Evolutionary conservation across 2,888 invertebrate species (phyloP), one percentile per base, ranked within the genome.

Genomic region (Ophonus ardosiacus): DNA sequence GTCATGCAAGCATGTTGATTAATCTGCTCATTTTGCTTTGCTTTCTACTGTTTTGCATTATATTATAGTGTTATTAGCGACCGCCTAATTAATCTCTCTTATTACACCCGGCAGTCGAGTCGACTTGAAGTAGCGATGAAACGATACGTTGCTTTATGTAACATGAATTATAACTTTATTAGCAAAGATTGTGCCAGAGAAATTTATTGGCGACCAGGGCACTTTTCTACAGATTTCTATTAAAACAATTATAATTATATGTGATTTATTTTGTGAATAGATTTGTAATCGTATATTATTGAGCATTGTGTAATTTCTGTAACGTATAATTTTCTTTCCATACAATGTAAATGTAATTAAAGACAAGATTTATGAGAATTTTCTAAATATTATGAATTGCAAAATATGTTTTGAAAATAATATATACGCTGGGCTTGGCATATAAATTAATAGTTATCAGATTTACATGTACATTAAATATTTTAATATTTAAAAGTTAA

Each of bases 1-100:
- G 71, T 74, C 71, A 43, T 38, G 38, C 68, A 31, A 68, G 68
- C 40, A 15, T 43, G 71, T 74, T 40, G 71, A 74, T 74, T 74
- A 74, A 74, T 74, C 51, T 18, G 43, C 43, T 74, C 71, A 74
- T 43, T 68, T 74, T 74, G 71, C 71, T 74, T 43, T 18, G 71
- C 71, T 74, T 74, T 74, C 71, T 17, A 17, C 8, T 21, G 71
- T 43, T 74, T 74, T 74, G 71, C 71, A 74, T 74, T 74, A 43
- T 17, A 74, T 74, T 74, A 43, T 43, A 43, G 40, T 43, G 71
- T 74, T 74, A 74, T 74, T 74, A 74, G 43, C 71, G 71, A 18
- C 43, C 40, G 17, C 17, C 40, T 74, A 74, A 74, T 74, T 74
- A 74, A 74, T 74, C 71, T 74, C 18, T 74, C 71, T 43, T 43